These are phyloP conservation scores for Gymnopithys bicolor DNA, from an alignment of 2,797 vertebrate species.

Conservation along the genomic window DNA sequence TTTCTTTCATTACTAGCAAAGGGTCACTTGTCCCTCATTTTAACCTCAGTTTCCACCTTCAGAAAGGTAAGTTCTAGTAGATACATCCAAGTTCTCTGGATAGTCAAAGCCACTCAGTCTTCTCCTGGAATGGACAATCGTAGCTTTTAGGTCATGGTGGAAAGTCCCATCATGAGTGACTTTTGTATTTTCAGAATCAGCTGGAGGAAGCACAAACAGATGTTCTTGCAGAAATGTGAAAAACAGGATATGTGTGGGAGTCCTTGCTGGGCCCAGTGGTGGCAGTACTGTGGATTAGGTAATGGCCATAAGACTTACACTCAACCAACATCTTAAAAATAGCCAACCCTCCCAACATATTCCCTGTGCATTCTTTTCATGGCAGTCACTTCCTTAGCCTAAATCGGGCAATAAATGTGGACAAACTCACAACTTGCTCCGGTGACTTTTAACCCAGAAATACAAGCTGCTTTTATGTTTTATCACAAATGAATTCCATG, in stretches of 20 bases:
- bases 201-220: slow-evolving; percentile 36
- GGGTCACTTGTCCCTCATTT: not conserved
- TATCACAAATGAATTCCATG: slow-evolving; percentile 2
- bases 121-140: not conserved
- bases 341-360: not conserved
- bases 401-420: not conserved
- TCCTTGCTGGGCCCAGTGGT: slow-evolving; percentile 29
- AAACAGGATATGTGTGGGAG: slow-evolving; percentile 70
- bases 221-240: slow-evolving; percentile 40
- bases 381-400: slow-evolving; percentile 53
- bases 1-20: not conserved
- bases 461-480: slow-evolving; percentile 24
- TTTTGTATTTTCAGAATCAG: not conserved
- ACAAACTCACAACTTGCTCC: slow-evolving; percentile 23
- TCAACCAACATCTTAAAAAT: slow-evolving; percentile 34
- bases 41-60: not conserved
- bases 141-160: not conserved
- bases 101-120: not conserved
- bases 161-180: slow-evolving; percentile 6
- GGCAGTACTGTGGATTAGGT: not conserved
- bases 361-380: slow-evolving; percentile 39
- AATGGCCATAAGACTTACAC: not conserved
- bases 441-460: slow-evolving; percentile 43
- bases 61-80: not conserved
- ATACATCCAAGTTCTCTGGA: not conserved